Conservation (phyloP, 2,113 vertebrate species). For the Cyanoramphus novaezelandiae region DNA sequence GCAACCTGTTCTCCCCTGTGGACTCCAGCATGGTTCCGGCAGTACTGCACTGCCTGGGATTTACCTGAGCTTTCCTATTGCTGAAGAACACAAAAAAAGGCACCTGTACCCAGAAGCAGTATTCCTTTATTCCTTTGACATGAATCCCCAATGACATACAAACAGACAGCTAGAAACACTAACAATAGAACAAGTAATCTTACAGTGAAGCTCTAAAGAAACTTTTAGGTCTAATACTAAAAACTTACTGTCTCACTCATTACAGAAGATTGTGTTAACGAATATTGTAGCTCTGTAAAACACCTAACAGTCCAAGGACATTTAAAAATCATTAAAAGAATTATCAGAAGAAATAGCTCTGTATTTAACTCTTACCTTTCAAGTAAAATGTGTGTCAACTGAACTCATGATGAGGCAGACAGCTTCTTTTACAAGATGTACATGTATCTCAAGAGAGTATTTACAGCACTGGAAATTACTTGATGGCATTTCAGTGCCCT, state of each 20-base stretch:
- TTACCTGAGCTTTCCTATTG: background rate
- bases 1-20: background rate
- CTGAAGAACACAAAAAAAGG: background rate
- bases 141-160: background rate
- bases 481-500: background rate
- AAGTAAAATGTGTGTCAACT: background rate
- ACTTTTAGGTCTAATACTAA: background rate
- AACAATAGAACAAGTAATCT: background rate
- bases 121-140: background rate
- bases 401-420: background rate
- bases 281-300: background rate
- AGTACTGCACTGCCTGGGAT: background rate
- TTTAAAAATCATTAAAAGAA: background rate
- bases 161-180: background rate
- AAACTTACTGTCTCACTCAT: accelerated
- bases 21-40: background rate
- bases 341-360: background rate
- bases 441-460: background rate
- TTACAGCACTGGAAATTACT: slow-evolving; percentile 13
- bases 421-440: background rate
- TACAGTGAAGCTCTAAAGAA: accelerated
- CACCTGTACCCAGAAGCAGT: background rate
- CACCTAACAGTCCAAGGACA: background rate
- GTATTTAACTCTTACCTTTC: background rate
- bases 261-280: background rate